phyloP scores from a whole-genome alignment of 2,113 vertebrate genomes.

The Gorsachius goisagi region DNA sequence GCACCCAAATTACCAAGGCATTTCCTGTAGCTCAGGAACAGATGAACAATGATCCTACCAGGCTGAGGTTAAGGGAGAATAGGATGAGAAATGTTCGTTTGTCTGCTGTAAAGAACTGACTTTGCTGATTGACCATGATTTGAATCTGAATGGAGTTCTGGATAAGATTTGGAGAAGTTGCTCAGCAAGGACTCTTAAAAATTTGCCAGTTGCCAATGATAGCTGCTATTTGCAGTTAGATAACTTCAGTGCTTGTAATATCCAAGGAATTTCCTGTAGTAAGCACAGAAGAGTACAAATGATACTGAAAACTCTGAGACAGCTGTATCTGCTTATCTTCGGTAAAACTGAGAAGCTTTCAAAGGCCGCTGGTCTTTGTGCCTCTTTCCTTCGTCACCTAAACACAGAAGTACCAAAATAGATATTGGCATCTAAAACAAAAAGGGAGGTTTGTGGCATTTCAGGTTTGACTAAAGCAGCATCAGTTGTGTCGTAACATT shows the following conservation, averaged over 20 bases:
- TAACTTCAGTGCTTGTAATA: constrained; percentile 4
- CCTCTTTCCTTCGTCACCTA: neutral
- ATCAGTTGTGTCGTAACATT: neutral
- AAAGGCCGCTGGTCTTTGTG: neutral
- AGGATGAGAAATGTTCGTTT: neutral
- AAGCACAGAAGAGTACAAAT: neutral
- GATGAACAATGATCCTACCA: neutral
- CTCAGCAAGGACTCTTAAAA: neutral
- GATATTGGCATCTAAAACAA: neutral
- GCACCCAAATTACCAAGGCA: neutral
- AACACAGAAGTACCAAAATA: neutral
- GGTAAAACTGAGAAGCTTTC: neutral
- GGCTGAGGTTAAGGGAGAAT: neutral
- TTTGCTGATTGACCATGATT: neutral
- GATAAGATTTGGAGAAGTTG: neutral
- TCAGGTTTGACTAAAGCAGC: neutral
- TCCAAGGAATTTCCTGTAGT: constrained; percentile 43
- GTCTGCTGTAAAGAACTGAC: neutral
- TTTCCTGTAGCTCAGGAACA: neutral
- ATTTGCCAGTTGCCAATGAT: neutral
- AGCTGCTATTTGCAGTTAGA: neutral
- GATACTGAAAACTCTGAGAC: neutral
- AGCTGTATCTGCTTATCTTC: neutral
- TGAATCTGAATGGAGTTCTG: neutral
- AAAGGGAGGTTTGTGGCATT: neutral